Conservation (phyloP, 2,888 invertebrate species). For the Troides helena region DNA sequence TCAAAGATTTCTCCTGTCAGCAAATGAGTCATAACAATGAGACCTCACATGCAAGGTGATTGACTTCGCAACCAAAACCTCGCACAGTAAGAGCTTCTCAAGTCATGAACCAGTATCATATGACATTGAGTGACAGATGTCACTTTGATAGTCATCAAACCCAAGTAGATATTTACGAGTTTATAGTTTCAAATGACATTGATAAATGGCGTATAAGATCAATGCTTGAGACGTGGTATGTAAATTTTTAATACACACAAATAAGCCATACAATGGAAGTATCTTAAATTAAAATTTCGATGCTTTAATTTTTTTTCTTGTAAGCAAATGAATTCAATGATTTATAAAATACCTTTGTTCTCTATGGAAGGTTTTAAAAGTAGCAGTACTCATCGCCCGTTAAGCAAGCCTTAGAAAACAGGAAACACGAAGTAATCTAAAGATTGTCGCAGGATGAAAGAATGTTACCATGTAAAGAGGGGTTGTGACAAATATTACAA, state of each 20-base stretch:
- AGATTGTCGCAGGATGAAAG: too few species aligned
- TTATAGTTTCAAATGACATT: conserved; percentile 20
- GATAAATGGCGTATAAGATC: conserved; percentile 15
- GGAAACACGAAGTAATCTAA: too few species aligned
- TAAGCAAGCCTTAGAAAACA: too few species aligned
- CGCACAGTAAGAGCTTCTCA: conserved; percentile 28
- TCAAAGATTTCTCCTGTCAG: conserved; percentile 26
- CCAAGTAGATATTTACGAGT: conserved; percentile 16
- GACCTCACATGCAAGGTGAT: conserved; percentile 58
- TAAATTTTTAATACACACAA: neutral
- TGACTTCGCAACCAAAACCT: conserved; percentile 41
- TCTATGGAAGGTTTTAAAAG: too few species aligned
- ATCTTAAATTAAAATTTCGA: too few species aligned
- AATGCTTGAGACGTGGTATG: neutral
- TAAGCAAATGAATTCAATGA: too few species aligned
- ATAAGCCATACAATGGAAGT: too few species aligned
- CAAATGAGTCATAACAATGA: conserved; percentile 58
- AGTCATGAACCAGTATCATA: conserved; percentile 22
- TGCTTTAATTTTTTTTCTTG: too few species aligned
- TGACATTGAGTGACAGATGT: conserved; percentile 28
- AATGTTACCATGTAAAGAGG: too few species aligned
- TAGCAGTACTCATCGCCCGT: too few species aligned
- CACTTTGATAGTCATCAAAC: conserved; percentile 19
- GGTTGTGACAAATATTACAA: too few species aligned
- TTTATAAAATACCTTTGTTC: too few species aligned